phyloP scores from a whole-genome alignment of 2,797 vertebrate genomes.

The Avahi laniger region DNA sequence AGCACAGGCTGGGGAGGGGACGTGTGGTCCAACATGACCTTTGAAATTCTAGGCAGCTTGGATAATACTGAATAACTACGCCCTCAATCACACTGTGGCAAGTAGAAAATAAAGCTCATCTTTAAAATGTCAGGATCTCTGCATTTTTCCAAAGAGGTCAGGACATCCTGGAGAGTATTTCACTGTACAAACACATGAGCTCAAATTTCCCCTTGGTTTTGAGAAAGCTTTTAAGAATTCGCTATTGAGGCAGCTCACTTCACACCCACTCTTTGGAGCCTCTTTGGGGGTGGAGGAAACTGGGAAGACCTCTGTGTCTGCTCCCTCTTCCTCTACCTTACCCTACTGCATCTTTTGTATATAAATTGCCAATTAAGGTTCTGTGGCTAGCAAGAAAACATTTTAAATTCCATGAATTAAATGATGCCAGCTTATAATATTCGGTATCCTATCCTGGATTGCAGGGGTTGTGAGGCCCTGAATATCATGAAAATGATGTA shows the following conservation, averaged over 20 bases:
- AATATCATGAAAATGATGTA: background rate
- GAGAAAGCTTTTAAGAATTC: background rate
- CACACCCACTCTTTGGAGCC: background rate
- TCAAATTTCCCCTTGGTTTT: background rate
- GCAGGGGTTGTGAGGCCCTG: background rate
- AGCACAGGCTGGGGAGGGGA: fast-evolving
- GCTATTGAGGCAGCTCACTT: background rate
- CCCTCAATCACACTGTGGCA: background rate
- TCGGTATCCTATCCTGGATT: background rate
- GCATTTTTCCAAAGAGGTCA: background rate
- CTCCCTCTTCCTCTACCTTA: fast-evolving
- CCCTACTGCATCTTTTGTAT: background rate
- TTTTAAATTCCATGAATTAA: background rate
- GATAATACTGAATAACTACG: background rate
- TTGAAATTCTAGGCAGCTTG: background rate
- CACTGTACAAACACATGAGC: background rate
- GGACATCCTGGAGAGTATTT: background rate
- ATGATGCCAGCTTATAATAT: background rate
- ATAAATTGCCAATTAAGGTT: background rate
- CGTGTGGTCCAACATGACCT: background rate
- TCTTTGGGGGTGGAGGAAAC: background rate
- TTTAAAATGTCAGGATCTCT: conserved; percentile 18
- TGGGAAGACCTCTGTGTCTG: background rate
- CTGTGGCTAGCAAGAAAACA: background rate
- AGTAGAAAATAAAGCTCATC: background rate